Percentiles rank a stretch among this genome's conserved stretches.
phyloP scores from a whole-genome alignment of 2,888 invertebrate genomes.

The Stenchaetothrips biformis region DNA sequence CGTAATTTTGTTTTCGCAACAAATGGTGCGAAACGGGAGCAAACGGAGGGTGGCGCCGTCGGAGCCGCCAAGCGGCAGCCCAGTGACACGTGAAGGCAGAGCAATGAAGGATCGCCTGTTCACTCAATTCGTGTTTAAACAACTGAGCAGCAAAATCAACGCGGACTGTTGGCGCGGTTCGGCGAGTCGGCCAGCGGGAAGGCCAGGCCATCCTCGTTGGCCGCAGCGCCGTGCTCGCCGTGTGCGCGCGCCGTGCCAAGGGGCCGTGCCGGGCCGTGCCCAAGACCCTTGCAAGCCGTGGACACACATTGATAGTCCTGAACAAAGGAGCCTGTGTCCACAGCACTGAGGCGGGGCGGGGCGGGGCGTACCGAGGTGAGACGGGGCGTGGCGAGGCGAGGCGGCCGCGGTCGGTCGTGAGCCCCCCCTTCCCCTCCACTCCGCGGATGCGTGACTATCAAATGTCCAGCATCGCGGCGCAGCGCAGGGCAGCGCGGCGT shows the following conservation, averaged over 20 bases:
- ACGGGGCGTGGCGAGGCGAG: not conserved
- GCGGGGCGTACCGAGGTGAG: not conserved
- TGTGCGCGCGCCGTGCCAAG: not conserved
- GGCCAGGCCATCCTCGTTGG: not conserved
- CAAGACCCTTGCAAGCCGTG: not conserved
- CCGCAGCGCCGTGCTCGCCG: not conserved
- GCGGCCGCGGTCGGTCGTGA: not conserved
- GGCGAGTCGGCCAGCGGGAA: too few relatives aligned
- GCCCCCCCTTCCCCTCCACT: not conserved
- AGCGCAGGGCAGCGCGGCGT: not conserved
- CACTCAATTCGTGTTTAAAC: too few relatives aligned
- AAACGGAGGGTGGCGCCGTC: too few relatives aligned
- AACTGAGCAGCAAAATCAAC: too few relatives aligned
- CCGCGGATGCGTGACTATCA: constrained; percentile 17
- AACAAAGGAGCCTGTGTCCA: constrained; percentile 22
- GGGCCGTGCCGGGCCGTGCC: not conserved
- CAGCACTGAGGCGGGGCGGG: not conserved
- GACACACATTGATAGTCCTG: constrained; percentile 24
- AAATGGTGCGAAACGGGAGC: too few relatives aligned
- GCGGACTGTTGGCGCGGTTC: too few relatives aligned
- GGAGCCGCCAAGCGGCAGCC: too few relatives aligned
- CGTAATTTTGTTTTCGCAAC: too few relatives aligned
- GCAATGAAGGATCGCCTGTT: too few relatives aligned
- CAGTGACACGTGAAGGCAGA: too few relatives aligned
- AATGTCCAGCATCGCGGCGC: constrained; percentile 17